Evolutionary conservation across 1,140 invertebrate genomes (phyloP).

Genomic region (Holotrichia oblita): DNA sequence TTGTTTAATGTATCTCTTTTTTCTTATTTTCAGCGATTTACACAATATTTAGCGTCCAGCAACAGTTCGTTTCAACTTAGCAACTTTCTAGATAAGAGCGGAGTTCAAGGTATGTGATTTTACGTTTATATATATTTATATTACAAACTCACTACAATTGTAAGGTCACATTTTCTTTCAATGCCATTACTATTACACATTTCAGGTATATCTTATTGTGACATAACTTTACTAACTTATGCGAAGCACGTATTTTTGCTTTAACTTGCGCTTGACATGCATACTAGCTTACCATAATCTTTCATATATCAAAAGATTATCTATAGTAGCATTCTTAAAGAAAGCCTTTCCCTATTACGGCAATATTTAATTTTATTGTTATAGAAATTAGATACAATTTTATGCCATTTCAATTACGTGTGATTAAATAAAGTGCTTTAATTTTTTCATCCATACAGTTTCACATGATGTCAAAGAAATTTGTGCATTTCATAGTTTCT

Average conservation of each 20-base stretch:
- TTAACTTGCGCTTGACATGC: neutral
- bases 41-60: slow-evolving; percentile 98
- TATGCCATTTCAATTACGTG: too few species aligned
- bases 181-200: neutral
- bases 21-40: slow-evolving; percentile 90
- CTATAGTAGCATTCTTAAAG: too few species aligned
- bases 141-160: neutral
- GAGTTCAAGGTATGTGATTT: slow-evolving; percentile 86
- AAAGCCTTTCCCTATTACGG: too few species aligned
- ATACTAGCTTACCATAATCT: too few species aligned
- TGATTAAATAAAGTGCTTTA: too few species aligned
- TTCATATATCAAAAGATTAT: too few species aligned
- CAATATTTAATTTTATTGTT: too few species aligned
- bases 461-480: too few species aligned
- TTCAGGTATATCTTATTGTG: neutral
- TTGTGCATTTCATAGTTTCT: too few species aligned
- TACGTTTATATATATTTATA: neutral
- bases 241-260: neutral
- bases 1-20: too few species aligned
- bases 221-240: neutral
- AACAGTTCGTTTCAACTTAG: slow-evolving; percentile 99
- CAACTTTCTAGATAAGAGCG: slow-evolving; percentile 97
- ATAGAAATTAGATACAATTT: too few species aligned
- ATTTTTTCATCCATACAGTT: too few species aligned
- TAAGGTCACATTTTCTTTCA: neutral